Percentiles rank a stretch among this genome's conserved stretches.
These are phyloP conservation scores for Halcyon badia DNA, from an alignment of 2,797 vertebrate genomes.

Conservation along the genomic window DNA sequence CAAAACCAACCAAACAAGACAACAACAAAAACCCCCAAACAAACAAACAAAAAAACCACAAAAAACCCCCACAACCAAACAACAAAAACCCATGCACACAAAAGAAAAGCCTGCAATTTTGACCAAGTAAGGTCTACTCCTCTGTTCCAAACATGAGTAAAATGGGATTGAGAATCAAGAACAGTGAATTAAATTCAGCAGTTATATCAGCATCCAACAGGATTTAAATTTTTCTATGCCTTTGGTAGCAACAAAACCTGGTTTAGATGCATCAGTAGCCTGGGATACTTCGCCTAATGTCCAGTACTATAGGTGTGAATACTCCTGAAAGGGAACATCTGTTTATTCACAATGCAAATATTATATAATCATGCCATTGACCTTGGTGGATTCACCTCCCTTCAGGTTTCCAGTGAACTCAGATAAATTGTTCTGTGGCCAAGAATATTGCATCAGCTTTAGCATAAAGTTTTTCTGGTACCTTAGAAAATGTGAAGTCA, in stretches of 20 bases:
- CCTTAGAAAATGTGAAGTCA: slow-evolving; percentile 48
- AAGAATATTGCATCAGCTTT: slow-evolving; percentile 42
- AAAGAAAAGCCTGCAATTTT: background rate
- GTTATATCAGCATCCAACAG: background rate
- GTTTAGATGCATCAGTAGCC: background rate
- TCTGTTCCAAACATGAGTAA: background rate
- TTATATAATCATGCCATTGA: slow-evolving; percentile 23
- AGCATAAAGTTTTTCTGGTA: slow-evolving; percentile 21
- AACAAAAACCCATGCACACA: no score
- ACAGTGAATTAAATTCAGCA: background rate
- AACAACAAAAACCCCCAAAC: no score
- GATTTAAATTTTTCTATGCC: background rate
- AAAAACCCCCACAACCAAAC: no score
- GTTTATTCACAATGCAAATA: slow-evolving; percentile 42
- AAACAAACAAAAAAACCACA: no score
- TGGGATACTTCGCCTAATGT: slow-evolving; percentile 10
- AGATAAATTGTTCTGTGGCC: slow-evolving; percentile 30
- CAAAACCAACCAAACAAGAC: no score
- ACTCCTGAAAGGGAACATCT: slow-evolving; percentile 49
- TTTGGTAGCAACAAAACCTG: background rate
- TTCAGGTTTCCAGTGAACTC: slow-evolving; percentile 41
- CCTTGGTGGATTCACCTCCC: slow-evolving; percentile 55
- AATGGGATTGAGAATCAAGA: background rate
- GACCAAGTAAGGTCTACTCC: background rate
- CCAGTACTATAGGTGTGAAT: slow-evolving; percentile 44